Conservation (phyloP, 2,888 invertebrate species). For the Rotaria magnacalcarata region DNA sequence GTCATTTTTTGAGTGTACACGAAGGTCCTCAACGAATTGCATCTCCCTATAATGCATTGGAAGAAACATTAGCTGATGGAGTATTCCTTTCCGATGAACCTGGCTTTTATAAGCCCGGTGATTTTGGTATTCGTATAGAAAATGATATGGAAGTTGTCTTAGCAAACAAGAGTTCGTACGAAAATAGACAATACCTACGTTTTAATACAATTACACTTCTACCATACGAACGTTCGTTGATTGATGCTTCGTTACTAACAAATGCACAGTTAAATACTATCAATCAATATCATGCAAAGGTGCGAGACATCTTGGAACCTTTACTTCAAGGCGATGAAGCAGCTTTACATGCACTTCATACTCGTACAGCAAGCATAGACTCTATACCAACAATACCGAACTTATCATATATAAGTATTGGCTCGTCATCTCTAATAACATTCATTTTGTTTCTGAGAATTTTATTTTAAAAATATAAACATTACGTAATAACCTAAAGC, state of each 20-base stretch:
- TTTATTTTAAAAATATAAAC: no score
- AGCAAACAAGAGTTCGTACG: slow-evolving; percentile 33
- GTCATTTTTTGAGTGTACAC: slow-evolving; percentile 79
- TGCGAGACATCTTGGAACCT: background rate
- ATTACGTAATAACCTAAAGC: background rate
- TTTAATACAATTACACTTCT: slow-evolving; percentile 39
- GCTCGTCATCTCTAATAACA: background rate
- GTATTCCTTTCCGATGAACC: slow-evolving; percentile 63
- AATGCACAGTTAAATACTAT: slow-evolving; percentile 8
- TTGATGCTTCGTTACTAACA: slow-evolving; percentile 39
- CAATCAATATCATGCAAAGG: slow-evolving; percentile 29
- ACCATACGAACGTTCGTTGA: slow-evolving; percentile 43
- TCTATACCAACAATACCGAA: background rate
- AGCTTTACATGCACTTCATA: background rate
- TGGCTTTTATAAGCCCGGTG: slow-evolving; percentile 82
- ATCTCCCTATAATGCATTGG: background rate
- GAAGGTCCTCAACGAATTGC: slow-evolving; percentile 62
- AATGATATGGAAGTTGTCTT: slow-evolving; percentile 55
- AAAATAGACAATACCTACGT: background rate
- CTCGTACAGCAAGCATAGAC: background rate
- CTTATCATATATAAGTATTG: no score
- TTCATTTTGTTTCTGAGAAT: background rate
- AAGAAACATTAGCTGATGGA: slow-evolving; percentile 41
- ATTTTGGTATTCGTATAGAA: slow-evolving; percentile 83
- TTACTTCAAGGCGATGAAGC: background rate